Percentiles rank a stretch among this genome's conserved stretches.
Conservation (phyloP, 2,113 vertebrate genomes). For the Tonatia bakeri region DNA sequence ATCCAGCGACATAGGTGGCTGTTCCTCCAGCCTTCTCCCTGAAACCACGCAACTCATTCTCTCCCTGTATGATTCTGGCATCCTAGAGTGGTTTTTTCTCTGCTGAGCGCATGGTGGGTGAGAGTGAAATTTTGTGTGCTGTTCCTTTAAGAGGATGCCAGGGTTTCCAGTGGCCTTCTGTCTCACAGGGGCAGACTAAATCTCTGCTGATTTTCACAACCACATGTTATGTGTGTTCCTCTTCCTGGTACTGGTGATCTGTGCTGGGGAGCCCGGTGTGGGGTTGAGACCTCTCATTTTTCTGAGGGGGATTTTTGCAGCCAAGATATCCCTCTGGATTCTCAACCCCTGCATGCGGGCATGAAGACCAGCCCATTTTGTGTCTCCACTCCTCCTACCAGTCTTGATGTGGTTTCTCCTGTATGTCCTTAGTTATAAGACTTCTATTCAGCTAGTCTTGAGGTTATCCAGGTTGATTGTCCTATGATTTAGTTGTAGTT, state of each 20-base stretch:
- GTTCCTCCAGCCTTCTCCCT: neutral
- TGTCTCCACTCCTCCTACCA: neutral
- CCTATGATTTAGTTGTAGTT: neutral
- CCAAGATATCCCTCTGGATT: neutral
- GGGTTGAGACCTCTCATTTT: neutral
- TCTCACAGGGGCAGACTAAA: neutral
- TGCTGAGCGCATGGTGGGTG: neutral
- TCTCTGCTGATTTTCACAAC: neutral
- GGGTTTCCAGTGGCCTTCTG: neutral
- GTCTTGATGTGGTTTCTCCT: neutral
- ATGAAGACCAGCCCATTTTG: neutral
- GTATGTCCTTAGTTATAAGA: neutral
- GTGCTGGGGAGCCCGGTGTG: neutral
- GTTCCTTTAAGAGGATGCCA: neutral
- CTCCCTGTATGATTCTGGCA: neutral
- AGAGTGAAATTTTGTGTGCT: neutral
- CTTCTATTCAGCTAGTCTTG: neutral
- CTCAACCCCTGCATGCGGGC: neutral
- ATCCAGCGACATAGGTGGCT: neutral
- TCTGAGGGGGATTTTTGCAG: neutral
- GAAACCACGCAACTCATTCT: neutral
- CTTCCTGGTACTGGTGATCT: neutral
- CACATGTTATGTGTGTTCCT: neutral
- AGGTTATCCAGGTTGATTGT: neutral
- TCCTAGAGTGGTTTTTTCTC: neutral